Base-by-base conservation (phyloP, 2,113 vertebrate species). In the Sylvilagus bachmani region DNA sequence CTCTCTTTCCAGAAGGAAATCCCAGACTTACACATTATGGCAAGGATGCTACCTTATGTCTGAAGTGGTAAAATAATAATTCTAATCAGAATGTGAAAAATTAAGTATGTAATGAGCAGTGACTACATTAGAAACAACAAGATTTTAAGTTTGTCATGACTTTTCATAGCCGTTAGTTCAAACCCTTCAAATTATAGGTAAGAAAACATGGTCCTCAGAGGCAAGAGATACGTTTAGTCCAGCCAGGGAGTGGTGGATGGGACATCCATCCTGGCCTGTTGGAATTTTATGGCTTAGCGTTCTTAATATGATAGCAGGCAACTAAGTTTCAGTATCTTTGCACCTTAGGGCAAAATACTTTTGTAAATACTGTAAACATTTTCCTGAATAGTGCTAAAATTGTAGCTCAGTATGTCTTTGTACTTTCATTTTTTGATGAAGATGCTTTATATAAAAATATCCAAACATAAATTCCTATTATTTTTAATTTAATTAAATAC, bases 391-490 rank as follows among this genome's bases (percentile, higher is more conserved):
- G 64, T 7, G 19, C 21, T 51, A 13, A 86, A 85, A 71, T 24
- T 13, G 8, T n/a, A 33, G 33, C 51, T 67, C 21, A 51, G 29
- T 49, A 62, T 1, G 6, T 64, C 38, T 74, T 33, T 22, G 17
- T 7, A 0, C 31, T 31, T 25, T 55, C 22, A 62, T 14, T 33
- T 16, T 66, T 64, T 31, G 22, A 29, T 79, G 86, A 74, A 55
- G 38, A 31, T 83, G 14, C 10, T 92, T 92, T 74, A 74, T 69
- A 22, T 73, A 86, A 51, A 92, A 89, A 55, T 58, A 55, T 89
- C 55, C 44, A 71, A 83, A n/a, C 58, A 10, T 25, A 73, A 69
- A 29, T 21, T 31, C 10, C 14, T n/a, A 16, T 44, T 31, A 77
- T 74, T 75, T 84, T 70, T 62, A 85, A 81, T 64, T 84, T 88